These are phyloP conservation scores for Gobius niger DNA, from an alignment of 2,113 vertebrate genomes.

Conservation along the genomic window DNA sequence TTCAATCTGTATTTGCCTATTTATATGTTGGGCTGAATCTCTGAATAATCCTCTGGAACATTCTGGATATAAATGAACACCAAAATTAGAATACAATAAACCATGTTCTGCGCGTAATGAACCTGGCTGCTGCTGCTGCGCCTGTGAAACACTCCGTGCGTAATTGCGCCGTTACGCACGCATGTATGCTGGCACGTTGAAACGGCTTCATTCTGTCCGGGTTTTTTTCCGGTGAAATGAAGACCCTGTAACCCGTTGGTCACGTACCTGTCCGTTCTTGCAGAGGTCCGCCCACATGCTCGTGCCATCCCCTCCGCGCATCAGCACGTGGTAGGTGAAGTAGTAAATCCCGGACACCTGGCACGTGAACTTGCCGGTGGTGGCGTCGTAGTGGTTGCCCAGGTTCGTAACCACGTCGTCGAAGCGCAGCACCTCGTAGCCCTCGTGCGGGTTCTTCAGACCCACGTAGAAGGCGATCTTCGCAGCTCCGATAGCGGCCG, in stretches of 20 bases:
- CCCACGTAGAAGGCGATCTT: conserved; percentile 92
- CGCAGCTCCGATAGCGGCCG: conserved; percentile 73
- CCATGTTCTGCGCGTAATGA: background rate
- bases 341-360: conserved; percentile 87
- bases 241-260: background rate
- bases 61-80: too few relatives aligned
- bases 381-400: conserved; percentile 76
- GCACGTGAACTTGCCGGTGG: conserved; percentile 89
- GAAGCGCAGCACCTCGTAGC: conserved; percentile 77
- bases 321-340: conserved; percentile 88
- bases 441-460: conserved; percentile 86
- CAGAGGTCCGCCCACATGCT: conserved; percentile 90
- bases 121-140: background rate
- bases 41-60: too few relatives aligned
- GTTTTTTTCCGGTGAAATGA: background rate
- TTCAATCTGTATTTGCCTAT: too few relatives aligned
- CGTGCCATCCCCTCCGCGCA: conserved; percentile 87
- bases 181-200: too few relatives aligned
- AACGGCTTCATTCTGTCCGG: too few relatives aligned
- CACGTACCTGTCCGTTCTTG: conserved; percentile 84
- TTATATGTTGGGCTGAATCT: too few relatives aligned
- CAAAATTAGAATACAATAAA: too few relatives aligned
- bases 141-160: background rate
- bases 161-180: conserved; percentile 4
- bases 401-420: conserved; percentile 79